A percentile compares a stretch with the other conserved stretches of the same genome.
Evolutionary conservation across 2,797 vertebrate species (phyloP).

Genomic region (Sebastes variabilis): DNA sequence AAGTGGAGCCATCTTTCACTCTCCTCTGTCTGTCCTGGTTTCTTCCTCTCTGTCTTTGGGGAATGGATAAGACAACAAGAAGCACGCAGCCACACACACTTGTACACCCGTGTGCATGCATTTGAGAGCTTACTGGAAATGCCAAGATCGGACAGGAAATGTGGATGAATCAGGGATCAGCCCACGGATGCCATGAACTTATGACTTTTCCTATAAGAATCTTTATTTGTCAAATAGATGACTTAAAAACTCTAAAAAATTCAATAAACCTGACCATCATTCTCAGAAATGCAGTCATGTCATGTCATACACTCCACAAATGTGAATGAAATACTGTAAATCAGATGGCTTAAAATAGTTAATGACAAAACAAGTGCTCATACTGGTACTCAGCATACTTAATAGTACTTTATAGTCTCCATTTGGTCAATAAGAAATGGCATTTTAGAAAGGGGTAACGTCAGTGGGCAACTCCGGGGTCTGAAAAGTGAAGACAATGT

Average conservation of each 20-base stretch:
- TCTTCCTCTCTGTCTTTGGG: conserved; percentile 20
- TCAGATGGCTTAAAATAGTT: neutral
- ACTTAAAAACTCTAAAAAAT: neutral
- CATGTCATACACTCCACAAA: neutral
- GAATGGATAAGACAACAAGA: conserved; percentile 30
- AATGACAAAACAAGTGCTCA: neutral
- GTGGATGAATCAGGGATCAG: conserved; percentile 1
- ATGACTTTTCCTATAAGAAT: neutral
- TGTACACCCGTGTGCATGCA: neutral
- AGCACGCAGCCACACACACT: neutral
- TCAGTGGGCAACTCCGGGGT: no score
- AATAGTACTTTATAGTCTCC: neutral
- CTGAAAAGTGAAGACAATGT: no score
- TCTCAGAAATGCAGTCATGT: neutral
- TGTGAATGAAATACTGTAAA: neutral
- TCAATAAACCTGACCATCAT: neutral
- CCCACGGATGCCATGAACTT: neutral
- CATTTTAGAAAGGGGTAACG: neutral
- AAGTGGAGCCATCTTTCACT: conserved; percentile 55
- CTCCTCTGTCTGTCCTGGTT: conserved; percentile 39
- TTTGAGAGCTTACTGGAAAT: conserved; percentile 40
- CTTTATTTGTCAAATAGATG: neutral
- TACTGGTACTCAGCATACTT: neutral
- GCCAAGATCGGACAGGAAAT: neutral
- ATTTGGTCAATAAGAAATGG: neutral